A percentile compares a stretch with the other conserved stretches of the same genome.
These are phyloP conservation scores for Phasianus colchicus DNA, from an alignment of 2,113 vertebrate genomes.

Conservation along the genomic window DNA sequence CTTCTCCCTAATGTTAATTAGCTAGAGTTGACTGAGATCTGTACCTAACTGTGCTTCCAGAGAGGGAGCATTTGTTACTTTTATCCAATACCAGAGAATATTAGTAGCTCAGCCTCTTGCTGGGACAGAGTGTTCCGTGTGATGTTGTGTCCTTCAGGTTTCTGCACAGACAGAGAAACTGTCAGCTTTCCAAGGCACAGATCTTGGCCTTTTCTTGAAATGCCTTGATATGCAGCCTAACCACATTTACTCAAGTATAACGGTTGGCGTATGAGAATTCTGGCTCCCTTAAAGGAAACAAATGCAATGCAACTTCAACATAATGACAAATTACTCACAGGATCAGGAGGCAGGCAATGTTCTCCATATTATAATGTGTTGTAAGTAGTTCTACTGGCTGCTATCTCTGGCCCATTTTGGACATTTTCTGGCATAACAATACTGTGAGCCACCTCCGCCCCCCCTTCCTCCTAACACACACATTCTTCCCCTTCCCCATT, in stretches of 20 bases:
- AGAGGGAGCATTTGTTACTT: constrained; percentile 1
- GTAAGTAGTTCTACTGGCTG: constrained; percentile 29
- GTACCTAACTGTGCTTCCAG: background rate
- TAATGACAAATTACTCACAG: background rate
- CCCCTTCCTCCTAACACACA: background rate
- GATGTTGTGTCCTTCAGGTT: background rate
- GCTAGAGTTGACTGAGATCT: background rate
- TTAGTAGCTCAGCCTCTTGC: background rate
- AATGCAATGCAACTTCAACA: background rate
- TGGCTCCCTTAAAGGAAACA: constrained; percentile 30
- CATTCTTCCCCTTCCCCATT: background rate
- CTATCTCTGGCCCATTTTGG: constrained; percentile 13
- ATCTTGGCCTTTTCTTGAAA: background rate
- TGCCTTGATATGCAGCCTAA: background rate
- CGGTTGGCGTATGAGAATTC: background rate
- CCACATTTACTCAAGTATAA: background rate
- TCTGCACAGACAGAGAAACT: background rate
- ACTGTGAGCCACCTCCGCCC: background rate
- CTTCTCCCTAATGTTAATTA: background rate
- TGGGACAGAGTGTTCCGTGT: background rate
- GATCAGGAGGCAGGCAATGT: constrained; percentile 28
- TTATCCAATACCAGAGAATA: background rate
- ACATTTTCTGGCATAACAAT: constrained; percentile 38
- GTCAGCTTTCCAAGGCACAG: background rate
- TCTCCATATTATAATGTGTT: background rate